A percentile compares a stretch with the other conserved stretches of the same genome.
These are phyloP conservation scores for Hypomecis punctinalis DNA, from an alignment of 2,888 invertebrate genomes.

Conservation along the genomic window DNA sequence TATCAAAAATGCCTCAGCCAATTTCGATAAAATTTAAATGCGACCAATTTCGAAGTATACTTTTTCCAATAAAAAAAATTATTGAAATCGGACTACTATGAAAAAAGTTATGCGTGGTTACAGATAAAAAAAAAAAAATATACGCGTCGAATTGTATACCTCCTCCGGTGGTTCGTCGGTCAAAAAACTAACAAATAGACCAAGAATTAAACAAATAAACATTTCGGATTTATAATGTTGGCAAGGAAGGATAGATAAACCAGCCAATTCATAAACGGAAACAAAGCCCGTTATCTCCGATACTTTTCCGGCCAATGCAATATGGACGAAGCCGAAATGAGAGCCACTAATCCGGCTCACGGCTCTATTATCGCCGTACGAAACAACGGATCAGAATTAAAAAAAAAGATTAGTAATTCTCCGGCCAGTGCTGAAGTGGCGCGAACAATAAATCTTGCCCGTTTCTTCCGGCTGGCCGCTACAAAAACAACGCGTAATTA, in stretches of 20 bases:
- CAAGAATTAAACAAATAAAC: no score
- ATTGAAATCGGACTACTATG: no score
- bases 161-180: no score
- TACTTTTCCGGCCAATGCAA: constrained; percentile 56
- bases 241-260: background rate
- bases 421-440: constrained; percentile 63
- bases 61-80: no score
- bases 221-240: no score
- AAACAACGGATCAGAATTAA: constrained; percentile 78
- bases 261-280: background rate
- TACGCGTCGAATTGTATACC: no score
- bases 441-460: constrained; percentile 77
- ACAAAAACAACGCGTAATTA: constrained; percentile 80
- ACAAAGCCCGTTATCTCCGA: constrained; percentile 16
- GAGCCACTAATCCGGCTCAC: constrained; percentile 70
- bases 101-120: no score
- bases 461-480: constrained; percentile 70
- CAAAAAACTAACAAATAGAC: no score
- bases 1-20: no score
- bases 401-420: constrained; percentile 77
- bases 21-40: no score
- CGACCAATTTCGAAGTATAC: no score
- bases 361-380: constrained; percentile 67
- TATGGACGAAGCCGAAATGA: constrained; percentile 66
- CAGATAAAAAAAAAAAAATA: no score